Evolutionary conservation across 2,888 invertebrate genomes (phyloP).

Genomic region (Meiosimyza platycephala): DNA sequence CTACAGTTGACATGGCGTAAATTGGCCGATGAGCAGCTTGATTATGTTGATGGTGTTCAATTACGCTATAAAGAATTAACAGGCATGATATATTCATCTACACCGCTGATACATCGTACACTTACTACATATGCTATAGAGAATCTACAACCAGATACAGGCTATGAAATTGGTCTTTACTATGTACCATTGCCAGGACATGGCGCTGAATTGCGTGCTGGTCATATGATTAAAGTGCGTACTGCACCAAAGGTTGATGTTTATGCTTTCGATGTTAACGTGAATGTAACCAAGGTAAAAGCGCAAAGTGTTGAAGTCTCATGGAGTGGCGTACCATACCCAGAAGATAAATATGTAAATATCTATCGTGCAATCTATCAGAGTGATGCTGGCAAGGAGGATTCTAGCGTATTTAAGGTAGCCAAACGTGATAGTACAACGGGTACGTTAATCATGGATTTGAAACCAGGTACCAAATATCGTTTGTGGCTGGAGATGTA

Average conservation of each 20-base stretch:
- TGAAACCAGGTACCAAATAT: constrained; percentile 84
- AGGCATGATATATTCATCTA: constrained; percentile 85
- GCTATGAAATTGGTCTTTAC: constrained; percentile 85
- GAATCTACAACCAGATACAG: constrained; percentile 80
- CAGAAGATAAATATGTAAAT: constrained; percentile 90
- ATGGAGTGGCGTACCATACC: constrained; percentile 88
- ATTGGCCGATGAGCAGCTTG: constrained; percentile 82
- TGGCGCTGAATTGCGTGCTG: constrained; percentile 81
- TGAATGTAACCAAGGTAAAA: constrained; percentile 82
- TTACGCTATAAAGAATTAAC: constrained; percentile 85
- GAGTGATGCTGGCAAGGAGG: constrained; percentile 79
- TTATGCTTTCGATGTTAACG: constrained; percentile 83
- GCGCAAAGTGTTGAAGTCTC: constrained; percentile 81
- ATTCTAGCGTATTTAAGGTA: constrained; percentile 79
- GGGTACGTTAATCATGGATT: constrained; percentile 74
- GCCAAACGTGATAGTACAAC: constrained; percentile 79
- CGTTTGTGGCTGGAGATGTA: constrained; percentile 91
- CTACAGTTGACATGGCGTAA: constrained; percentile 85
- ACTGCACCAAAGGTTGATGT: constrained; percentile 79
- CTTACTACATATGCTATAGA: constrained; percentile 82
- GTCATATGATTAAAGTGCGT: constrained; percentile 76
- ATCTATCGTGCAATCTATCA: constrained; percentile 88
- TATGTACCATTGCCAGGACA: constrained; percentile 86
- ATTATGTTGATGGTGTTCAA: constrained; percentile 89
- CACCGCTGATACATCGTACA: constrained; percentile 85